phyloP scores from a whole-genome alignment of 2,888 invertebrate genomes.

The Apamea anceps region DNA sequence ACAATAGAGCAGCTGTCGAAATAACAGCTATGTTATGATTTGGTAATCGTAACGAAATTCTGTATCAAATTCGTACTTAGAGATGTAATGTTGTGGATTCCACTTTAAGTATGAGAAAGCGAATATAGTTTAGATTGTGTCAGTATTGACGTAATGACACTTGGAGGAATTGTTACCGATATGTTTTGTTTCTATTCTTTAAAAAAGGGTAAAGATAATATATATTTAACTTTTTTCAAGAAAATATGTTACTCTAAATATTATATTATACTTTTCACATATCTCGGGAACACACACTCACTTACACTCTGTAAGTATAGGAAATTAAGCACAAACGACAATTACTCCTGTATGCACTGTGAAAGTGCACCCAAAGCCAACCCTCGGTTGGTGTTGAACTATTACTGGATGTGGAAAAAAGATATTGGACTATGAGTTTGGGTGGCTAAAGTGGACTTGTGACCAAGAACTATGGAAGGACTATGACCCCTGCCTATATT shows the following conservation, averaged over 20 bases:
- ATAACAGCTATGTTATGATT: slow-evolving; percentile 66
- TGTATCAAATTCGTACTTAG: slow-evolving; percentile 42
- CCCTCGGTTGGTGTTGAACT: too few species aligned
- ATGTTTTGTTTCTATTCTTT: not conserved
- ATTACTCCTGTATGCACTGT: too few species aligned
- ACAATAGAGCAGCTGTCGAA: slow-evolving; percentile 75
- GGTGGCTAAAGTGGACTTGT: too few species aligned
- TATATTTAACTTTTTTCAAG: not conserved
- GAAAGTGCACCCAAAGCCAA: too few species aligned
- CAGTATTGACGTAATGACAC: not conserved
- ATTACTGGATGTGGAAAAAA: too few species aligned
- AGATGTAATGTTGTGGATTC: slow-evolving; percentile 6
- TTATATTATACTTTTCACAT: too few species aligned
- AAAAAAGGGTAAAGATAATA: not conserved
- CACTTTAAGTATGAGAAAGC: slow-evolving; percentile 17
- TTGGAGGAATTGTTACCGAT: not conserved
- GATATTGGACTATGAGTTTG: too few species aligned
- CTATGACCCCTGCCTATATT: too few species aligned
- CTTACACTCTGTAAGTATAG: too few species aligned
- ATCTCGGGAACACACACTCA: too few species aligned
- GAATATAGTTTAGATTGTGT: slow-evolving; percentile 18
- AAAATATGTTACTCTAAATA: not conserved
- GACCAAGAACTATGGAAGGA: too few species aligned
- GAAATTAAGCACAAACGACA: too few species aligned
- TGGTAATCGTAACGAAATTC: slow-evolving; percentile 67